Percentiles rank a stretch among this genome's conserved stretches.
Conservation (phyloP, 2,113 vertebrate species). For the Scopus umbretta region DNA sequence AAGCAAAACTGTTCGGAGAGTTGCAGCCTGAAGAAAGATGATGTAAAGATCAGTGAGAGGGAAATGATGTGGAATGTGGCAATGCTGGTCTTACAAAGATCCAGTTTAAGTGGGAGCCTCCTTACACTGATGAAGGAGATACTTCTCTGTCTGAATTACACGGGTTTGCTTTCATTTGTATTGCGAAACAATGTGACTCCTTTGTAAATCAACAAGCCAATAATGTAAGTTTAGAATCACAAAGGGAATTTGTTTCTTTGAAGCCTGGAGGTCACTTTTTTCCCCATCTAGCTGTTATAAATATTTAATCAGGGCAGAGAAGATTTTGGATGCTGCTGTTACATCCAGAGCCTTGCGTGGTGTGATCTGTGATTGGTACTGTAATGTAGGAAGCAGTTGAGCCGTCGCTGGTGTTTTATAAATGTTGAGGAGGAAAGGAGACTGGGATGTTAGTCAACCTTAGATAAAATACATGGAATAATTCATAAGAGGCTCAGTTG, state of each 20-base stretch:
- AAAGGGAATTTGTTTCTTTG: slow-evolving; percentile 24
- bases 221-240: background rate
- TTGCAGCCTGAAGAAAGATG: background rate
- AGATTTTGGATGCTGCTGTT: background rate
- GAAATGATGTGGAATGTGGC: slow-evolving; percentile 28
- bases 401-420: background rate
- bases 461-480: background rate
- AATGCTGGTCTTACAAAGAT: background rate
- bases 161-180: background rate
- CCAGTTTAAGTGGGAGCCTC: background rate
- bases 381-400: background rate
- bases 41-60: background rate
- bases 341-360: background rate
- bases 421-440: background rate
- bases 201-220: background rate
- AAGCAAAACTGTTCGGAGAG: background rate
- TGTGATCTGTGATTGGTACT: background rate
- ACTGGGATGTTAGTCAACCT: background rate
- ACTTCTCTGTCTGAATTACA: background rate
- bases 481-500: background rate
- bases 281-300: background rate
- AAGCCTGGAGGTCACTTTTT: slow-evolving; percentile 12
- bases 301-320: background rate
- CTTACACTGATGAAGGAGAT: background rate
- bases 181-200: background rate